These are phyloP conservation scores for Cerceris rybyensis DNA, from an alignment of 2,888 invertebrate genomes.

Conservation along the genomic window DNA sequence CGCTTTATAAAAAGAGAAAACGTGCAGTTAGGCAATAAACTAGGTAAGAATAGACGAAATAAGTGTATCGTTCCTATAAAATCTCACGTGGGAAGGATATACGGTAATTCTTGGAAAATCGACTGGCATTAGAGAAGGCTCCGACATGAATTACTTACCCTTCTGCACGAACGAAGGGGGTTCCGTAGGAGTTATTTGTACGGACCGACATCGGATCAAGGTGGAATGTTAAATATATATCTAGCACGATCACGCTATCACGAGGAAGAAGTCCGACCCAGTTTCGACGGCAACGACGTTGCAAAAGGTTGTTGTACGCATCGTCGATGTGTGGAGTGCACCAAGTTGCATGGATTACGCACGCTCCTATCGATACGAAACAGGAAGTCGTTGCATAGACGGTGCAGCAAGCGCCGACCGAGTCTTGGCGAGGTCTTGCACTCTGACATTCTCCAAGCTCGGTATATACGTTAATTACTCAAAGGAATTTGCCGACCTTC, in stretches of 20 bases:
- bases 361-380: constrained; percentile 14
- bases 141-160: constrained; percentile 25
- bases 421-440: constrained; percentile 20
- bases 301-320: constrained; percentile 9
- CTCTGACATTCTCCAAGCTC: constrained; percentile 35
- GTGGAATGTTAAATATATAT: constrained; percentile 62
- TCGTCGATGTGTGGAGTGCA: background rate
- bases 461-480: constrained; percentile 63
- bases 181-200: constrained; percentile 41
- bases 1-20: too few species aligned
- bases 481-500: constrained; percentile 55
- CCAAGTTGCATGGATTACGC: background rate
- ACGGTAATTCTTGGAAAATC: constrained; percentile 24
- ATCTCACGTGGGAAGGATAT: constrained; percentile 31
- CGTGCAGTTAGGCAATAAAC: too few species aligned
- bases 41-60: background rate
- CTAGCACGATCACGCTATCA: constrained; percentile 41
- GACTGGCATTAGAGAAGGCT: constrained; percentile 29
- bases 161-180: constrained; percentile 7
- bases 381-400: constrained; percentile 24
- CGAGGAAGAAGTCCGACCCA: constrained; percentile 55
- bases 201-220: constrained; percentile 39
- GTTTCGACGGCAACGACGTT: constrained; percentile 29
- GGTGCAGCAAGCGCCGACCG: constrained; percentile 29
- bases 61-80: constrained; percentile 35